phyloP scores from a whole-genome alignment of 2,888 invertebrate genomes.

The Resseliella maxima region DNA sequence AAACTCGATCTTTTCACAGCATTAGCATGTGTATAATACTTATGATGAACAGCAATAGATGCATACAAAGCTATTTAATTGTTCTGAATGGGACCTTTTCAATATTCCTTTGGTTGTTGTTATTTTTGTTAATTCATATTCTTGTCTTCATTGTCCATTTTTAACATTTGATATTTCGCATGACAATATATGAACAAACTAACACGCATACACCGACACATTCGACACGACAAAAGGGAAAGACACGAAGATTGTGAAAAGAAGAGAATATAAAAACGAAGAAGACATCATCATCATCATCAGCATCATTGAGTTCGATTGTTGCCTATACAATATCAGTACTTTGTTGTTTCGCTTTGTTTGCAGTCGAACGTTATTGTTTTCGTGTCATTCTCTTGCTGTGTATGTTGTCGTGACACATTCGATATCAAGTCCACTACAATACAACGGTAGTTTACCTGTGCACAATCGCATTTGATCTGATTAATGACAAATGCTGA shows the following conservation, averaged over 20 bases:
- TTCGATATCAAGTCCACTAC: background rate
- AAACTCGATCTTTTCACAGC: background rate
- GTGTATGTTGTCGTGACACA: conserved; percentile 15
- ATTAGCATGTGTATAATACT: background rate
- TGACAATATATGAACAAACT: background rate
- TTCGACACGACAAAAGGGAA: conserved; percentile 17
- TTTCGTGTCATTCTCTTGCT: conserved; percentile 14
- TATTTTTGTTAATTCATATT: conserved; percentile 11
- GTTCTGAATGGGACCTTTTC: conserved; percentile 14
- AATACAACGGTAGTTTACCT: conserved; percentile 34
- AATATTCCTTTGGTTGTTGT: conserved; percentile 33
- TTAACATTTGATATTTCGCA: conserved; percentile 47
- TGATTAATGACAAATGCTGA: conserved; percentile 43
- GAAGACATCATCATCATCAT: background rate
- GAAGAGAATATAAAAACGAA: background rate
- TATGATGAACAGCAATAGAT: conserved; percentile 16
- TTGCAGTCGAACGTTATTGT: conserved; percentile 42
- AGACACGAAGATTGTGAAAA: background rate
- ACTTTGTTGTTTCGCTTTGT: background rate
- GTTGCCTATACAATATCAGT: background rate
- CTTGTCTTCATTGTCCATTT: conserved; percentile 15
- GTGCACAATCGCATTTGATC: conserved; percentile 33
- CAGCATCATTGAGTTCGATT: background rate
- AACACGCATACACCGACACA: background rate
- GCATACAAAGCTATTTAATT: conserved; percentile 10